Conservation (phyloP, 2,888 invertebrate species). For the Harpalus rubripes region DNA sequence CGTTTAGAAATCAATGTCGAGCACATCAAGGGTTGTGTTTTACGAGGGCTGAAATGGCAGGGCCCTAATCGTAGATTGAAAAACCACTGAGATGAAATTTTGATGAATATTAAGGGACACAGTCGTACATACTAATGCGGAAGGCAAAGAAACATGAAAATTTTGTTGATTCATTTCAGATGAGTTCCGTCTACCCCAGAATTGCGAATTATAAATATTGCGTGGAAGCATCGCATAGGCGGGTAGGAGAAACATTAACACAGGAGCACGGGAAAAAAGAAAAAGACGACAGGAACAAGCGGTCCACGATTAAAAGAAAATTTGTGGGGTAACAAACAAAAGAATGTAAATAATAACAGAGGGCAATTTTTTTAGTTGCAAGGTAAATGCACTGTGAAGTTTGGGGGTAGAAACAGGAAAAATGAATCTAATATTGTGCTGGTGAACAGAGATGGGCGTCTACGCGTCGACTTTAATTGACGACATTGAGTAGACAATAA, state of each 20-base stretch:
- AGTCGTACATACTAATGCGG: conserved; percentile 11
- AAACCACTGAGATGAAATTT: conserved; percentile 40
- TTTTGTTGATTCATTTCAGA: conserved; percentile 26
- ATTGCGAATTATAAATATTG: conserved; percentile 7
- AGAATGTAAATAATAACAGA: too few relatives aligned
- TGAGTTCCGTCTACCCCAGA: neutral
- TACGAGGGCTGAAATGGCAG: conserved; percentile 3
- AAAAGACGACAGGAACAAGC: neutral
- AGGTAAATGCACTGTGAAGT: too few relatives aligned
- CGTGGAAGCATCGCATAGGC: neutral
- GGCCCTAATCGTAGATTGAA: conserved; percentile 34
- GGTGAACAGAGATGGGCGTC: too few relatives aligned
- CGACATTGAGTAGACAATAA: too few relatives aligned
- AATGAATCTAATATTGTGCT: too few relatives aligned
- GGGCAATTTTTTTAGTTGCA: too few relatives aligned
- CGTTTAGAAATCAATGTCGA: conserved; percentile 20
- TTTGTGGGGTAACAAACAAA: neutral
- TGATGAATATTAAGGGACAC: conserved; percentile 29
- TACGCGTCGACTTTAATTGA: too few relatives aligned
- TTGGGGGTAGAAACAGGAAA: too few relatives aligned
- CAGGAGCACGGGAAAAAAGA: neutral
- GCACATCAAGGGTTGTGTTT: neutral
- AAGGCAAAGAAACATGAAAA: conserved; percentile 28
- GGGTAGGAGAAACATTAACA: neutral
- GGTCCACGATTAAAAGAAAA: neutral